Conservation (phyloP, 2,113 vertebrate species). For the Ceratotherium simum region DNA sequence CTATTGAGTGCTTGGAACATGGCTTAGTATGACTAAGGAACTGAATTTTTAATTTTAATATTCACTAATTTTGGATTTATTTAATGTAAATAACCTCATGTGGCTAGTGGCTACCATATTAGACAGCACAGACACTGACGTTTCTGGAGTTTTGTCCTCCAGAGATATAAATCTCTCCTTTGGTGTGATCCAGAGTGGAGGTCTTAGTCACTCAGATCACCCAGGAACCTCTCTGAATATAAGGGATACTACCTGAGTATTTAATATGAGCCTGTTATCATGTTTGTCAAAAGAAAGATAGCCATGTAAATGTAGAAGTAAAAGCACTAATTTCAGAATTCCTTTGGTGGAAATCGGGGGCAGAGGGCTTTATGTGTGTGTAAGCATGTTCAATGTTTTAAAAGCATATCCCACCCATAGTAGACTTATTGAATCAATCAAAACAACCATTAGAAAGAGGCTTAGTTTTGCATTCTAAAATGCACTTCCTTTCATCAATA, state of each 20-base stretch:
- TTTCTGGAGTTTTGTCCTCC: background rate
- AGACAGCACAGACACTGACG: background rate
- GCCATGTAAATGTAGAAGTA: background rate
- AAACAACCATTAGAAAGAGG: background rate
- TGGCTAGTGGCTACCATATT: background rate
- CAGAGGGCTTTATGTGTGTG: background rate
- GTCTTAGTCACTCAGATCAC: background rate
- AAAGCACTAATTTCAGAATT: constrained; percentile 49
- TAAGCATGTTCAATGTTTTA: background rate
- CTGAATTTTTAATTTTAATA: constrained; percentile 12
- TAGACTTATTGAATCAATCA: background rate
- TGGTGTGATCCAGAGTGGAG: background rate
- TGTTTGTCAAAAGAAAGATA: background rate
- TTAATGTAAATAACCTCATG: background rate
- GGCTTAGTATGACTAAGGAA: background rate
- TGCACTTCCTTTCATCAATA: background rate
- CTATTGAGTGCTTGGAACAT: background rate
- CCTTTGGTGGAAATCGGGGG: background rate
- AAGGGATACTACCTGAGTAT: background rate
- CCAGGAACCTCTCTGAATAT: background rate
- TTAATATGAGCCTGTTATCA: background rate
- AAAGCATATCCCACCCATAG: background rate
- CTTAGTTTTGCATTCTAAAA: constrained; percentile 24
- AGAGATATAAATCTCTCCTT: background rate
- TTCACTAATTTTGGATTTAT: background rate